A percentile compares a stretch with the other conserved stretches of the same genome.
phyloP scores from a whole-genome alignment of 2,797 vertebrate species.

The Gymnocypris eckloni region DNA sequence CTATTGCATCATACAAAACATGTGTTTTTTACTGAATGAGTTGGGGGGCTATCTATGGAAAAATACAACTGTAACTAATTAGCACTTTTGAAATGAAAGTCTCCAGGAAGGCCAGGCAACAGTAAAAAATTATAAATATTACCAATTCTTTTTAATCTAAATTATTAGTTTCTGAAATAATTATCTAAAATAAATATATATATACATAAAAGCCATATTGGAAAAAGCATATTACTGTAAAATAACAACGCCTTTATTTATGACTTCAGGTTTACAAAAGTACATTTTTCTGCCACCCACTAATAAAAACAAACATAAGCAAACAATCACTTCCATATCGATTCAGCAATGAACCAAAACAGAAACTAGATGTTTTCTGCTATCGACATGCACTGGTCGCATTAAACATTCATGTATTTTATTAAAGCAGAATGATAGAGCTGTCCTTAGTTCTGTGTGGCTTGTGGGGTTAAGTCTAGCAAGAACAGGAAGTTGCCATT shows the following conservation, averaged over 20 bases:
- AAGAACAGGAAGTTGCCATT: not conserved
- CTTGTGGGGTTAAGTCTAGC: not conserved
- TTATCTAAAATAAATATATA: not conserved
- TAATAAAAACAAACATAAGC: not conserved
- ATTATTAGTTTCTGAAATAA: not conserved
- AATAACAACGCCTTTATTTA: not conserved
- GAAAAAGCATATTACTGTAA: not conserved
- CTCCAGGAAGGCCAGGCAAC: not conserved
- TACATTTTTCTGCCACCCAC: not conserved
- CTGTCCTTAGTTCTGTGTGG: not conserved
- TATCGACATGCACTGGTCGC: not conserved
- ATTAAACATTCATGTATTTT: not conserved
- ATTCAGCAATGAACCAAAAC: not conserved
- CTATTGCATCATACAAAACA: conserved; percentile 40
- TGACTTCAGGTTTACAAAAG: not conserved
- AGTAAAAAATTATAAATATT: not conserved
- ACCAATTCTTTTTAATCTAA: not conserved
- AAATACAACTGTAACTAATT: conserved; percentile 27
- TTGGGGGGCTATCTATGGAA: conserved; percentile 19
- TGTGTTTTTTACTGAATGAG: conserved; percentile 30
- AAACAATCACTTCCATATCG: not conserved
- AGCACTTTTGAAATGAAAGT: not conserved
- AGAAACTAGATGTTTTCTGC: not conserved
- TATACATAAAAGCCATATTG: not conserved
- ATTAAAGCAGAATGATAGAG: not conserved